Conservation (phyloP, 2,888 invertebrate genomes). For the Drosophila aldrichi region DNA sequence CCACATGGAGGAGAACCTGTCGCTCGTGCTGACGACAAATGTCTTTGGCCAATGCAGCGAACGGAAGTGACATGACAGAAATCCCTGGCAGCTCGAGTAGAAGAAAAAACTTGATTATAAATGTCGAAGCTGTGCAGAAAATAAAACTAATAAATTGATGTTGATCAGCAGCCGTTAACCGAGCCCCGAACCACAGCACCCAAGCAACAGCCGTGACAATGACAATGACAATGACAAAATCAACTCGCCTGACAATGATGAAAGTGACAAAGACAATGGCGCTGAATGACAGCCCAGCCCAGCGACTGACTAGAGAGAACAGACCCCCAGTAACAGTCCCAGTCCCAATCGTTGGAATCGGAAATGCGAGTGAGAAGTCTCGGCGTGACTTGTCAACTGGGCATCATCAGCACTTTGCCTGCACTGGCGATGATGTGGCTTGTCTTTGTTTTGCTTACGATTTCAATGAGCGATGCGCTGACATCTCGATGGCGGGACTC, state of each 20-base stretch:
- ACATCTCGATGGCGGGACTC: background rate
- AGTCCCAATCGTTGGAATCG: background rate
- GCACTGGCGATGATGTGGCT: constrained; percentile 35
- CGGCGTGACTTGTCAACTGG: constrained; percentile 68
- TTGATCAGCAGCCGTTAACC: constrained; percentile 56
- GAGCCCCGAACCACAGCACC: background rate
- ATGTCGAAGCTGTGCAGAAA: constrained; percentile 64
- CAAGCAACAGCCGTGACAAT: constrained; percentile 43
- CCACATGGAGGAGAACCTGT: constrained; percentile 57
- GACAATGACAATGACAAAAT: constrained; percentile 68
- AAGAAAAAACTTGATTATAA: constrained; percentile 58
- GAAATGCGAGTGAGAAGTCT: constrained; percentile 42
- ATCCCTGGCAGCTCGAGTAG: constrained; percentile 35
- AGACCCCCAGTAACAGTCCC: background rate
- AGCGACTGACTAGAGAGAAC: background rate
- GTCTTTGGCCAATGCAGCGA: constrained; percentile 39
- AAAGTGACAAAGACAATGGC: constrained; percentile 71
- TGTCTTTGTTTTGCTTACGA: constrained; percentile 32
- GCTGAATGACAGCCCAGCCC: constrained; percentile 49
- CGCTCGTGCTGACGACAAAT: constrained; percentile 77
- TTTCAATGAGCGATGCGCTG: constrained; percentile 15
- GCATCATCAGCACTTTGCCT: constrained; percentile 46
- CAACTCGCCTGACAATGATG: constrained; percentile 70
- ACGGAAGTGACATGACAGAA: constrained; percentile 76
- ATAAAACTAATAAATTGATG: constrained; percentile 76